Evolutionary conservation across 2,797 vertebrate species (phyloP).

Genomic region (Arrhamphus sclerolepis): DNA sequence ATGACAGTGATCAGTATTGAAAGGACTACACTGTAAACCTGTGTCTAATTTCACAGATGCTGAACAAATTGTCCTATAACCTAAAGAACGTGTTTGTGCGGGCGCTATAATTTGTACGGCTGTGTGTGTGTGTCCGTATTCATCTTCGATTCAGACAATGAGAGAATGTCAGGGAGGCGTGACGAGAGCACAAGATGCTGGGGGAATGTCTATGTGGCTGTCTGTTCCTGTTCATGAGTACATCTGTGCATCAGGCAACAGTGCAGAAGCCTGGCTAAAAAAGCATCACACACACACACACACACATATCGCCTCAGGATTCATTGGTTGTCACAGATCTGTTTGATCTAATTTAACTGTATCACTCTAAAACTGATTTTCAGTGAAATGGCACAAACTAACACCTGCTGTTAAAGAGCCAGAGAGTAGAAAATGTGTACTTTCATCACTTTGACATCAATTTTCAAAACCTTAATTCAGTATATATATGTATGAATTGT

Average conservation of each 20-base stretch:
- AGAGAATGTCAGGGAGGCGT: conserved; percentile 73
- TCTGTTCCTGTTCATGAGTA: conserved; percentile 22
- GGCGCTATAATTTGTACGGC: conserved; percentile 56
- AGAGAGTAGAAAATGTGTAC: conserved; percentile 33
- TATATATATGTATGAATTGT: conserved; percentile 16
- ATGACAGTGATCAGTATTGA: conserved; percentile 76
- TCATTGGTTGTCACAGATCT: conserved; percentile 32
- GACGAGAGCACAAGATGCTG: conserved; percentile 71
- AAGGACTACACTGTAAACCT: conserved; percentile 72
- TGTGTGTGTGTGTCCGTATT: conserved; percentile 44
- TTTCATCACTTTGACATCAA: conserved; percentile 12
- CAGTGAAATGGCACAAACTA: conserved; percentile 32
- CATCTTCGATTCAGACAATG: conserved; percentile 73
- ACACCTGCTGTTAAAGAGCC: conserved; percentile 14
- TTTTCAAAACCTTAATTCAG: conserved; percentile 19
- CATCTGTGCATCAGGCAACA: conserved; percentile 42
- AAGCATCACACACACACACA: conserved; percentile 11
- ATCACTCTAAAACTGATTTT: conserved; percentile 51
- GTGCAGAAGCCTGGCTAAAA: conserved; percentile 32
- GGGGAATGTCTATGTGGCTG: conserved; percentile 71
- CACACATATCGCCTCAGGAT: conserved; percentile 28
- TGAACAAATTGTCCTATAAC: conserved; percentile 78
- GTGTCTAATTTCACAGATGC: conserved; percentile 81
- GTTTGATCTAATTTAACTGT: conserved; percentile 56
- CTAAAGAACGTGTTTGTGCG: conserved; percentile 63